phyloP scores from a whole-genome alignment of 2,888 invertebrate genomes.

The Antitype chi region DNA sequence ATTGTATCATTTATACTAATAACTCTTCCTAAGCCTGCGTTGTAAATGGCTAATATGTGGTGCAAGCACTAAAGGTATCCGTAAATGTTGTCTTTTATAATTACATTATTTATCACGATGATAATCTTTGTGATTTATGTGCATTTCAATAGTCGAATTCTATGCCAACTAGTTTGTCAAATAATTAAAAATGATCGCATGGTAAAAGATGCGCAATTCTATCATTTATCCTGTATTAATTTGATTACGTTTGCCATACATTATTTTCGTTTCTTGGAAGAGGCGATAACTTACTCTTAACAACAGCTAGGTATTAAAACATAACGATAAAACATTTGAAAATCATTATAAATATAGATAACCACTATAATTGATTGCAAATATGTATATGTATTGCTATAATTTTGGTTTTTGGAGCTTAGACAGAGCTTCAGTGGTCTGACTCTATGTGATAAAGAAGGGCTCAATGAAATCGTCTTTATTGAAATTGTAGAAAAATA shows the following conservation, averaged over 20 bases:
- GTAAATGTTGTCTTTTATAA: constrained; percentile 7
- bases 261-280: not conserved
- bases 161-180: not conserved
- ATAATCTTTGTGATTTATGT: constrained; percentile 2
- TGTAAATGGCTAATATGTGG: constrained; percentile 11
- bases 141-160: not conserved
- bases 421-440: not conserved
- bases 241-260: not conserved
- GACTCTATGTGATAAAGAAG: not conserved
- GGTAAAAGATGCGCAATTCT: not conserved
- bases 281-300: not conserved
- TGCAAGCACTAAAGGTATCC: not conserved
- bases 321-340: constrained; percentile 24
- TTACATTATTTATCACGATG: not conserved
- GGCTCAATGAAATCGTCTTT: not conserved
- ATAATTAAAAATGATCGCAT: not conserved
- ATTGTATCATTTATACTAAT: constrained; percentile 16
- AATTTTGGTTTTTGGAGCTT: not conserved
- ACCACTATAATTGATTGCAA: not conserved
- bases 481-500: not conserved
- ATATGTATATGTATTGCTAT: not conserved
- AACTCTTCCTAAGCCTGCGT: not conserved
- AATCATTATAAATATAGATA: not conserved
- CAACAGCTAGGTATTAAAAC: constrained; percentile 3
- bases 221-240: not conserved